phyloP scores from a whole-genome alignment of 2,888 invertebrate genomes.

The Aleiodes leptofemur region DNA sequence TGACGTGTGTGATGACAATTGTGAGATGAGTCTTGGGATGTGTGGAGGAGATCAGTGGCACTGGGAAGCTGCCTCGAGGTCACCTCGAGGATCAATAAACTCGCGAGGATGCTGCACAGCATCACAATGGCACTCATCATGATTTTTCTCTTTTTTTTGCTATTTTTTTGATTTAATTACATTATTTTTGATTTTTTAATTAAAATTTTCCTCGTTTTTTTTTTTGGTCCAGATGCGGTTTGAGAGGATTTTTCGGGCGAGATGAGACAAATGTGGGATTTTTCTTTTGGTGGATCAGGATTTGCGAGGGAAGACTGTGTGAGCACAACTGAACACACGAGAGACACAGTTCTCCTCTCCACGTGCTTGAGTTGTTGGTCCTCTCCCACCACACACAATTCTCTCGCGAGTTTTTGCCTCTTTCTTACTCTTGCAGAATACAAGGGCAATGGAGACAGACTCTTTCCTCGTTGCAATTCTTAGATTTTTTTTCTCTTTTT shows the following conservation, averaged over 20 bases:
- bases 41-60: slow-evolving; percentile 19
- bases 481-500: slow-evolving; percentile 32
- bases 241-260: too few species aligned
- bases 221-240: too few species aligned
- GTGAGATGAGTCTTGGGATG: neutral
- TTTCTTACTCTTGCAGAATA: slow-evolving; percentile 52
- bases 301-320: slow-evolving; percentile 66
- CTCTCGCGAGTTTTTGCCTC: slow-evolving; percentile 43
- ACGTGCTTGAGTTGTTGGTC: slow-evolving; percentile 69
- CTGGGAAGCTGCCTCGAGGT: slow-evolving; percentile 22
- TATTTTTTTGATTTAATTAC: neutral
- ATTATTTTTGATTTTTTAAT: neutral
- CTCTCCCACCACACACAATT: slow-evolving; percentile 57
- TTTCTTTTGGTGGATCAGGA: slow-evolving; percentile 52
- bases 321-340: slow-evolving; percentile 67
- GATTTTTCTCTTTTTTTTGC: slow-evolving; percentile 1
- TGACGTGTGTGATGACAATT: slow-evolving; percentile 32
- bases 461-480: slow-evolving; percentile 53
- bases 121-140: slow-evolving; percentile 23
- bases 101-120: slow-evolving; percentile 26
- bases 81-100: slow-evolving; percentile 46
- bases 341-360: slow-evolving; percentile 65
- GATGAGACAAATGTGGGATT: too few species aligned
- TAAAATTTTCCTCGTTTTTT: neutral
- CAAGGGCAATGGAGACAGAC: slow-evolving; percentile 9